Conservation (phyloP, 2,888 invertebrate species). For the Smittia sp. region DNA sequence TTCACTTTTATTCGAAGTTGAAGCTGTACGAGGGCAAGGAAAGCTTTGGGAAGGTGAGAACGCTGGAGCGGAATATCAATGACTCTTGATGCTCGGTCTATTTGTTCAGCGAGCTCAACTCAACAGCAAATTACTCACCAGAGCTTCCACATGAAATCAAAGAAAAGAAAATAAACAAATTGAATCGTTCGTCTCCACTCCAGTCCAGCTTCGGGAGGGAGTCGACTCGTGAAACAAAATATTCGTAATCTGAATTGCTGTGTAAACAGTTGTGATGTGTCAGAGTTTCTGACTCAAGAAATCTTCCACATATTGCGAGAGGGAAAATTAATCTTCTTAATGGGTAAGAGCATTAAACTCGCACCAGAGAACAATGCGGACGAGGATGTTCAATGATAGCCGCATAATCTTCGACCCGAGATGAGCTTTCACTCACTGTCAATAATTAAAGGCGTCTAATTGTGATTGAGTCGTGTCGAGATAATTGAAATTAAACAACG, state of each 20-base stretch:
- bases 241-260: background rate
- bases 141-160: background rate
- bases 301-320: slow-evolving; percentile 18
- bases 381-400: background rate
- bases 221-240: background rate
- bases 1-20: background rate
- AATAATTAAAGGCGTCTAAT: slow-evolving; percentile 2
- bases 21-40: background rate
- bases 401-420: background rate
- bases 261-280: slow-evolving; percentile 6
- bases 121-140: slow-evolving; percentile 7
- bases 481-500: slow-evolving; percentile 8
- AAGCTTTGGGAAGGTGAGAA: background rate
- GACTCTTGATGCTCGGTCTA: background rate
- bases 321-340: slow-evolving; percentile 36
- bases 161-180: background rate
- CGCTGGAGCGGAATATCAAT: background rate
- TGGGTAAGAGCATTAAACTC: slow-evolving; percentile 35
- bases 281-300: background rate
- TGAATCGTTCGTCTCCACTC: background rate
- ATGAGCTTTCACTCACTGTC: slow-evolving; percentile 25
- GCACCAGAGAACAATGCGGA: background rate
- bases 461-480: background rate
- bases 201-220: background rate
- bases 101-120: background rate